Evolutionary conservation across 1,140 invertebrate genomes (phyloP), one percentile per base, ranked within the genome.

Genomic region (Polypedilum vanderplanki): DNA sequence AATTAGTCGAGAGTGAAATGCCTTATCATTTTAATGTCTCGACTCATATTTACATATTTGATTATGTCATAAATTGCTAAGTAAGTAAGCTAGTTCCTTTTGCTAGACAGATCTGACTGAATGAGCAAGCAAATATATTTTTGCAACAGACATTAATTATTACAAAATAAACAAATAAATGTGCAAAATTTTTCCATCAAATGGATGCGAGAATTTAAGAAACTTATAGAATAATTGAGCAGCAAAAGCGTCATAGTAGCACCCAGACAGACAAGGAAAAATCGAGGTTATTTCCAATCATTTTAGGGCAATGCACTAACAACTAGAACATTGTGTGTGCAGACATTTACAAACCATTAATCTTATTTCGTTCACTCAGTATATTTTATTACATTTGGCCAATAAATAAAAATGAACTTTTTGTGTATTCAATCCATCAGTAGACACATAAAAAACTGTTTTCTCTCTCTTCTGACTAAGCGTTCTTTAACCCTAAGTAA

Each of bases 321-420:
- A 57, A 57, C 46, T 57, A 57, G 46, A 57, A 57, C 46, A 57
- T 57, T 57, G 46, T 57, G 46, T 57, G n/a, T 57, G 46, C 46
- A 57, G 46, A 57, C 46, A 57, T 57, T 4, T 57, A 57, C 15
- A 57, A 57, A 57, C 46, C 46, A 57, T 57, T 57, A 57, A 57
- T 57, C 46, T 57, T 57, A 57, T 12, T 57, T 57, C 46, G 46
- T 57, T 57, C 46, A n/a, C 46, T 57, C 41, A n/a, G 41, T 15
- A 46, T 46, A 46, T 46, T 46, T 46, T 7, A 15, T 57, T 57
- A 57, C 46, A 15, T 57, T 33, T 57, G n/a, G 46, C 46, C 46
- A 57, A 57, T 57, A 57, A 57, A 57, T 57, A 57, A 57, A 33
- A 57, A 57, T 57, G n/a, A 57, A 57, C n/a, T 57, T 57, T 57